Conservation (phyloP, 2,113 vertebrate genomes). For the Anthoscopus minutus region DNA sequence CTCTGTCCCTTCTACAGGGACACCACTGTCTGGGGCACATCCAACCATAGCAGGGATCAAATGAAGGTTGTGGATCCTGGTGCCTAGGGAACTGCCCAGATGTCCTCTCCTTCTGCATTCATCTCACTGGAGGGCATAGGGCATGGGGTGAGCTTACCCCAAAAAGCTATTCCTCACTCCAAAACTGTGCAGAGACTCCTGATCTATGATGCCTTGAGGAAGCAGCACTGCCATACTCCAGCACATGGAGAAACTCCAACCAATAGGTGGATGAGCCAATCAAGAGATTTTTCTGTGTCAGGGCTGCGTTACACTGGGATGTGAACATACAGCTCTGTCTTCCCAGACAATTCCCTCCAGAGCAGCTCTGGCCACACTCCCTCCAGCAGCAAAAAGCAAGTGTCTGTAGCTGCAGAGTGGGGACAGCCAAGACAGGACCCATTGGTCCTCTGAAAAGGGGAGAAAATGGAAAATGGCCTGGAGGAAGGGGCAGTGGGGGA, state of each 20-base stretch:
- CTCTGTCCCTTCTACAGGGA: rapidly evolving
- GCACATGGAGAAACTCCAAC: not conserved
- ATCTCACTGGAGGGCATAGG: rapidly evolving
- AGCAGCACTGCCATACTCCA: not conserved
- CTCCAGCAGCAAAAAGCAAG: not conserved
- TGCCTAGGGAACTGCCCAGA: not conserved
- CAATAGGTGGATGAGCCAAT: not conserved
- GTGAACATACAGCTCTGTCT: not conserved
- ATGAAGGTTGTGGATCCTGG: not conserved
- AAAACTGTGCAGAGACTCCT: not conserved
- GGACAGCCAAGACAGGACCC: not conserved
- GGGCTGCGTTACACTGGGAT: not conserved
- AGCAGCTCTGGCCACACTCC: not conserved
- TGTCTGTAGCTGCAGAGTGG: not conserved
- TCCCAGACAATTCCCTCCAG: not conserved
- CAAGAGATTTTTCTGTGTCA: not conserved
- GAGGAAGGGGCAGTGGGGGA: not conserved
- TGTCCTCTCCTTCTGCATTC: not conserved
- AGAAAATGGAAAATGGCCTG: not conserved
- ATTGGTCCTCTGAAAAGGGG: not conserved
- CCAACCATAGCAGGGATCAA: not conserved
- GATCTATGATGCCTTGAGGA: rapidly evolving
- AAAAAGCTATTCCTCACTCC: not conserved
- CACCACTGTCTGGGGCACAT: not conserved
- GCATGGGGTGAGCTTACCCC: not conserved